Conservation (phyloP, 2,797 vertebrate species). For the Macroramphosus scolopax region DNA sequence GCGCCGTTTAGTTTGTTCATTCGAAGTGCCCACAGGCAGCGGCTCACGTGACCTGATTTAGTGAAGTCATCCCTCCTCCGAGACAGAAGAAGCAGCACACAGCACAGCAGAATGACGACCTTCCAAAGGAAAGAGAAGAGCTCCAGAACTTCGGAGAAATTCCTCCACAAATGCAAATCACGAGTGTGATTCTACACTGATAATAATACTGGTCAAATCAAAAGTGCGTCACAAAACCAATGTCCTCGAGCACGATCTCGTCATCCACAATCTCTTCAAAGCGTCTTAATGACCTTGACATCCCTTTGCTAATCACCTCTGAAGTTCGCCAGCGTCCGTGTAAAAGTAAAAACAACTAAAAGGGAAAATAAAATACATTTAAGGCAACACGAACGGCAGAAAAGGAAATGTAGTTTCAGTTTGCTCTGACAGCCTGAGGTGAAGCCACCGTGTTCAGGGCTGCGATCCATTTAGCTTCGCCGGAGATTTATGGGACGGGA, state of each 20-base stretch:
- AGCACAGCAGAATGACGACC: slow-evolving; percentile 27
- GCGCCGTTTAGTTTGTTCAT: slow-evolving; percentile 57
- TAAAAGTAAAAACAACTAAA: slow-evolving; percentile 5
- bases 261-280: too few species aligned
- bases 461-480: slow-evolving; percentile 28
- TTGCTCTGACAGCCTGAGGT: slow-evolving; percentile 66
- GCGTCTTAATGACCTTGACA: too few species aligned
- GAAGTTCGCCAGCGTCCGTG: too few species aligned
- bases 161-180: not conserved
- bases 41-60: too few species aligned
- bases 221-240: slow-evolving; percentile 69
- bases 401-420: slow-evolving; percentile 48
- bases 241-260: too few species aligned
- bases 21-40: too few species aligned
- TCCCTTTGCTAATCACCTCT: too few species aligned
- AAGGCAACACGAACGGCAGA: slow-evolving; percentile 72
- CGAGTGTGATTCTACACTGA: too few species aligned
- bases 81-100: slow-evolving; percentile 34
- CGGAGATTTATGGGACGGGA: slow-evolving; percentile 5
- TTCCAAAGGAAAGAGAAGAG: not conserved
- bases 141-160: slow-evolving; percentile 2
- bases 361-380: slow-evolving; percentile 55
- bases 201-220: slow-evolving; percentile 72
- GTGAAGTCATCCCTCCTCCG: slow-evolving; percentile 45
- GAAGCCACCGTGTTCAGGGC: slow-evolving; percentile 21